These are phyloP conservation scores for Eupleurogrammus muticus DNA, from an alignment of 2,797 vertebrate species.

Conservation along the genomic window DNA sequence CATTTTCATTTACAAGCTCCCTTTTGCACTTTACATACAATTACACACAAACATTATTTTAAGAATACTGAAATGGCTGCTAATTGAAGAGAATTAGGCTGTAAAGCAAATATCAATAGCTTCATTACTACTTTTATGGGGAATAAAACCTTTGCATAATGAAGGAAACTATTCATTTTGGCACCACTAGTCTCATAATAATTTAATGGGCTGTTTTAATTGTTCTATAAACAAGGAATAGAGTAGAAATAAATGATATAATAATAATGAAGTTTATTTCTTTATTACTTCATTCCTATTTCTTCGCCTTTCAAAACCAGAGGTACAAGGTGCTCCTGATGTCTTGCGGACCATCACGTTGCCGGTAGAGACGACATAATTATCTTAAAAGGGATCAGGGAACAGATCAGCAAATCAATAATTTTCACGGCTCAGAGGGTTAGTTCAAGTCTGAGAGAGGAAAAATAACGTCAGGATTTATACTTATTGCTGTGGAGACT, in stretches of 20 bases:
- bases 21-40: neutral
- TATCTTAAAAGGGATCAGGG: slow-evolving; percentile 4
- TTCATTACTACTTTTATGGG: neutral
- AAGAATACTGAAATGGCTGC: neutral
- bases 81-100: neutral
- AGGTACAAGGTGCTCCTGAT: neutral
- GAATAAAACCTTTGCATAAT: neutral
- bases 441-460: neutral
- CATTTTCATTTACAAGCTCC: neutral
- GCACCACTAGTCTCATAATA: neutral
- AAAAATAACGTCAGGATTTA: neutral
- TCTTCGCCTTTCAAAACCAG: too few species aligned
- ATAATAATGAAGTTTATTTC: too few species aligned
- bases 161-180: neutral
- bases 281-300: neutral
- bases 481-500: slow-evolving; percentile 1
- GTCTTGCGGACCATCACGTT: neutral
- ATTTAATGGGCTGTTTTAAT: slow-evolving; percentile 1
- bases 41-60: slow-evolving; percentile 1
- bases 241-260: too few species aligned
- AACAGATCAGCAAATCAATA: slow-evolving; percentile 58
- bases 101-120: neutral
- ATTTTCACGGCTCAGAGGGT: neutral
- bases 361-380: neutral
- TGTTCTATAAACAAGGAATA: neutral